A percentile compares a stretch with the other conserved stretches of the same genome.
phyloP scores from a whole-genome alignment of 2,113 vertebrate genomes.

The Carassius gibelio region DNA sequence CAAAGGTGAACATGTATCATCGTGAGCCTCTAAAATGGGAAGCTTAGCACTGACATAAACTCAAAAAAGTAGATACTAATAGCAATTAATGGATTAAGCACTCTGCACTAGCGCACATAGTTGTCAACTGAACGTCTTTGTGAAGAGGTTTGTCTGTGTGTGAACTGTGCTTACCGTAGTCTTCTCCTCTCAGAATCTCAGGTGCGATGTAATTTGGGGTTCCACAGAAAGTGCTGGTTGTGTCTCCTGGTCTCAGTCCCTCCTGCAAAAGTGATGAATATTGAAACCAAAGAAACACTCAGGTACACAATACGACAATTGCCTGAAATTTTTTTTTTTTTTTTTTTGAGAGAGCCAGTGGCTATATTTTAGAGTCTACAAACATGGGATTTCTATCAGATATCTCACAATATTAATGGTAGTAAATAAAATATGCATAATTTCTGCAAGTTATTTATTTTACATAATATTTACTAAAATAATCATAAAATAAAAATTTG shows the following conservation, averaged over 20 bases:
- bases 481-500: too few relatives aligned
- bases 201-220: conserved; percentile 99
- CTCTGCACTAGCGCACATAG: neutral
- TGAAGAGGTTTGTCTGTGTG: neutral
- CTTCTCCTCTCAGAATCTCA: conserved; percentile 96
- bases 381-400: too few relatives aligned
- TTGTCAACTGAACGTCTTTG: neutral
- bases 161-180: conserved; percentile 85
- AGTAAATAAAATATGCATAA: too few relatives aligned
- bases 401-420: too few relatives aligned
- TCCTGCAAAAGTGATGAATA: conserved; percentile 76
- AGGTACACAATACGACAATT: neutral
- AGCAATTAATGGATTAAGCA: neutral
- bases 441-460: too few relatives aligned
- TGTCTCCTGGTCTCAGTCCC: conserved; percentile 95
- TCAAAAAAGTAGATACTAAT: neutral
- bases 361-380: too few relatives aligned
- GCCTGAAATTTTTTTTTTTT: neutral
- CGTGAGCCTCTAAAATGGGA: neutral
- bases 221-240: conserved; percentile 97
- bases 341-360: neutral
- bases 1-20: conserved; percentile 4
- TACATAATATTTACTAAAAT: too few relatives aligned
- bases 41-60: neutral
- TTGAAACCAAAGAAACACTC: conserved; percentile 13